Evolutionary conservation across 2,113 vertebrate species (phyloP), one percentile per base, ranked within the genome.

Genomic region (Micronycteris hirsuta): DNA sequence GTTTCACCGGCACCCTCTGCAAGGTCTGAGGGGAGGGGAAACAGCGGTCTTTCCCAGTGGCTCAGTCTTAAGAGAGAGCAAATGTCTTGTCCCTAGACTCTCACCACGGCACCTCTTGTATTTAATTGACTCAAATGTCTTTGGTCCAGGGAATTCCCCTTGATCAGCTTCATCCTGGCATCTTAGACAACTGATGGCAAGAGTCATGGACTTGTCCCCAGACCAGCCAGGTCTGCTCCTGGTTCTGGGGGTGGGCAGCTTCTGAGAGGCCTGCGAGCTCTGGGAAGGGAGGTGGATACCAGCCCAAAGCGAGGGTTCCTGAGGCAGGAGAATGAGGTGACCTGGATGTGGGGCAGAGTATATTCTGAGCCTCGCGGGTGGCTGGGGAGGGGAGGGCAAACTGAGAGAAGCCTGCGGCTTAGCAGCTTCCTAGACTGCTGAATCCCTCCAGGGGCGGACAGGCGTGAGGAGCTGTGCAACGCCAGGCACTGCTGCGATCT

Each of bases 221-320:
- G 58, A 71, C 17, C n/a, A 47, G 0, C 0, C 45, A 52, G 3
- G 3, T 68, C 8, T n/a, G 38, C 1, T 7, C 28, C 19, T n/a
- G n/a, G 56, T 43, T 54, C 58, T 49, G 71, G 20, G 54, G 14
- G 20, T 4, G 2, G 45, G n/a, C 43, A 70, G 71, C 12, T 33
- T 43, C 14, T 20, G 17, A 33, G 13, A 77, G 15, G 24, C 71
- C 33, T 49, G 1, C 2, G 14, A 76, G 5, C 38, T 31, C 68
- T 49, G 86, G 47, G 68, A 70, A 41, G 52, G 81, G 49, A 47
- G 33, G 15, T 19, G 17, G n/a, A 16, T 26, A 12, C 19, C 41
- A 78, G 41, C 24, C 17, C 20, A 67, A 43, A 28, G 31, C 14
- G 31, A 4, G 56, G 33, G 28, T 16, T 36, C 13, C 19, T 28